Evolutionary conservation across 2,797 vertebrate genomes (phyloP), one percentile per base, ranked within the genome.

Genomic region (Sylvia borin): DNA sequence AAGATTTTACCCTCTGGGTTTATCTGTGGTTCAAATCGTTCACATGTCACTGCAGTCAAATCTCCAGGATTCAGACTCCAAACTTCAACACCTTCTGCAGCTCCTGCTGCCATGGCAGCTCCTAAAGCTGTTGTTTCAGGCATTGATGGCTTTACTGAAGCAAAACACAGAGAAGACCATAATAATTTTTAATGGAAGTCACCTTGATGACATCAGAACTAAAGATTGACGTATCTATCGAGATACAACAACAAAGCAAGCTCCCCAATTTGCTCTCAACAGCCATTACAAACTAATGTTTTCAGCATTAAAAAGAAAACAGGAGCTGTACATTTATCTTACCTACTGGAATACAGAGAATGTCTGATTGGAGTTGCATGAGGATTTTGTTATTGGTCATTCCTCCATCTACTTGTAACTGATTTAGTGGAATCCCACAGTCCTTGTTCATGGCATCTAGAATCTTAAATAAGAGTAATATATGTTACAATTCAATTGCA

Each of bases 301-400:
- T 84, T 54, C 65, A 88, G 40, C 24, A 85, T 57, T 55, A 55
- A 60, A 84, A 76, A 79, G 20, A 76, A 70, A 85, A 43, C 0
- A 53, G 38, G 4, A 93, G 25, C 19, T 74, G 40, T 71, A 76
- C 66, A 58, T 90, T 85, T 48, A 53, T 91, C 99, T 98, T 96
- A 99, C 99, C 99, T 25, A 99, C 99, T 58, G 99, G 99, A 96
- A 99, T 99, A 94, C 98, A 99, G 19, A 99, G 99, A 92, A 99
- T 99, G 92, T 99, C 99, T 2, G 99, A 98, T 92, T 99, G 99
- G 58, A 99, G 98, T 96, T 99, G 99, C 99, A 99, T 99, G 64
- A 99, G 98, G 91, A 99, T 96, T 88, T 98, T 98, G 97, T 99
- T 99, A 88, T 97, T 98, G 16, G 99, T 99, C 99, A 99, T 99